Base-by-base conservation (phyloP, 2,797 vertebrate species). In the Pseudochirops cupreus region DNA sequence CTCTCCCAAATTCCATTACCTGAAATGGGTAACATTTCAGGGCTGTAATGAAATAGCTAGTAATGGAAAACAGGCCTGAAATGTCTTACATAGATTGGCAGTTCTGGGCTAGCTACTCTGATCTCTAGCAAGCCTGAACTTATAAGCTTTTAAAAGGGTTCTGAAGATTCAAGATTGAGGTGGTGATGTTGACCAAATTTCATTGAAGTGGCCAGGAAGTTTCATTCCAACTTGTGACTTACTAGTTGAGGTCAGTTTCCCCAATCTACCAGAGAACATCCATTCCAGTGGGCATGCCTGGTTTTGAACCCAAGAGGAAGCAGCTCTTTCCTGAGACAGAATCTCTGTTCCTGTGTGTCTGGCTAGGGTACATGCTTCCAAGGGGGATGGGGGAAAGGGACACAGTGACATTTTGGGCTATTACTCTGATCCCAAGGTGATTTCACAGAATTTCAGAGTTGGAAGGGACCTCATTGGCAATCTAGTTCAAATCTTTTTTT, bases 141-240 rank as follows among this genome's bases (percentile, higher is more conserved):
- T 54, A 24, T 10, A 53, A 18, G 0, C 18, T 33, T 91, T 3
- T 3, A 53, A 62, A 29, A 67, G 50, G n/a, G 3, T 91, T 11
- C 10, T 89, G 16, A 56, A 94, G 96, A 94, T 53, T 87, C 52
- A 91, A 31, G 16, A 89, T 53, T 57, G n/a, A 92, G 91, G 13
- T 74, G 54, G 62, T 24, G 87, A 0, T 26, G 74, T 26, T 31
- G 26, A 31, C 50, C 28, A 3, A 0, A 56, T n/a, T 46, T 4
- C 28, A 52, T 14, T 91, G 56, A 62, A 95, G 24, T 1, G 24
- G 46, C 3, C 3, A 56, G 39, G n/a, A 91, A 52, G 62, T 94
- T 95, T 92, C 24, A 74, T 24, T 31, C 91, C 9, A 26, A 93
- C 9, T 87, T 92, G 95, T 95, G 89, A 94, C 28, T 33, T 94